phyloP scores from a whole-genome alignment of 2,797 vertebrate species.

The Malurus splendens region DNA sequence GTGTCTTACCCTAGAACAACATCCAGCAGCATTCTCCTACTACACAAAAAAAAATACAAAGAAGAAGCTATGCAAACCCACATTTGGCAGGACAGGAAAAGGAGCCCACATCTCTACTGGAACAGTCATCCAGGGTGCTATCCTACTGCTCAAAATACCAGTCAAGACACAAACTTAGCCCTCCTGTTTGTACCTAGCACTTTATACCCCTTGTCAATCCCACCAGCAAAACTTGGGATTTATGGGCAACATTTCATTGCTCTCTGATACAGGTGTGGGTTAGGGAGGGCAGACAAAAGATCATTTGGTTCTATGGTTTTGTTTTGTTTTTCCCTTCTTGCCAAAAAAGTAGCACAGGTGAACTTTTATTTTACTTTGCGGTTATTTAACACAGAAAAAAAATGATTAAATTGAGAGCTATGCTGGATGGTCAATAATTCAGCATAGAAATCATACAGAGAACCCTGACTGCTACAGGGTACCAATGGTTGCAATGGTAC shows the following conservation, averaged over 20 bases:
- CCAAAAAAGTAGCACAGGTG: not conserved
- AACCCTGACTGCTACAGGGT: not conserved
- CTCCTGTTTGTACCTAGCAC: not conserved
- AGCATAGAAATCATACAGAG: not conserved
- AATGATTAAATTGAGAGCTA: not conserved
- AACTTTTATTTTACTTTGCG: not conserved
- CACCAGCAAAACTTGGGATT: not conserved
- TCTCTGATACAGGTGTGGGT: not conserved
- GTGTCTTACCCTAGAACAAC: not conserved
- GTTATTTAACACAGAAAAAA: not conserved
- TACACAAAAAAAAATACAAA: not conserved
- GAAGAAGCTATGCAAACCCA: not conserved
- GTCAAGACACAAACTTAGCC: not conserved
- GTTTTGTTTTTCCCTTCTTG: not conserved
- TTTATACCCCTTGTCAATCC: fast-evolving
- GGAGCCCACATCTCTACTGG: not conserved
- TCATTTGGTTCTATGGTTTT: not conserved
- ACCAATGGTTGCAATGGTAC: not conserved
- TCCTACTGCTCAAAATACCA: not conserved
- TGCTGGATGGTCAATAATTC: not conserved
- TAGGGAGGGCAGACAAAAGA: not conserved
- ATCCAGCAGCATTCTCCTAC: not conserved
- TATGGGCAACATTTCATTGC: not conserved
- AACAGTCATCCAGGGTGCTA: not conserved
- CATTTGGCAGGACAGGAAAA: not conserved